phyloP scores from a whole-genome alignment of 2,888 invertebrate genomes.

The Drosophila emarginata region DNA sequence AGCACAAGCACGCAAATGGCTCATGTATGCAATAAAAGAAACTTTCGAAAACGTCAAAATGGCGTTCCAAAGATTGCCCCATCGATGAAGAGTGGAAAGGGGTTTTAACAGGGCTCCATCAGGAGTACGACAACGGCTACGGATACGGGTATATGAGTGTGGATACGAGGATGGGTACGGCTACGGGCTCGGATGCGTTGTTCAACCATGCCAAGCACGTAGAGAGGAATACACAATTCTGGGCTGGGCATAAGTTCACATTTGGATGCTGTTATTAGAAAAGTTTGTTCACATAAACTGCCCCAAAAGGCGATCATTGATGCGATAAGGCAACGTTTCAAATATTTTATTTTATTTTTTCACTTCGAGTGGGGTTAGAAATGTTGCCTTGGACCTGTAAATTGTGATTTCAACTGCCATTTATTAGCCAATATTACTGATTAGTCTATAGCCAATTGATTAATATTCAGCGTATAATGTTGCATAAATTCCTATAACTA shows the following conservation, averaged over 20 bases:
- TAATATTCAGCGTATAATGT: neutral
- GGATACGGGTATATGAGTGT: too few species aligned
- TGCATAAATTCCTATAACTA: neutral
- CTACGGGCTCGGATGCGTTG: slow-evolving; percentile 2
- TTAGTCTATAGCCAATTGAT: neutral
- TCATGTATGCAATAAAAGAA: slow-evolving; percentile 80
- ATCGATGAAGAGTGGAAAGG: slow-evolving; percentile 55
- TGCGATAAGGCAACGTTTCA: slow-evolving; percentile 57
- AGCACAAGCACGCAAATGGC: slow-evolving; percentile 74
- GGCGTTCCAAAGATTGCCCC: slow-evolving; percentile 74
- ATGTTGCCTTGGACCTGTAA: neutral
- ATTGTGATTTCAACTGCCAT: slow-evolving; percentile 7
- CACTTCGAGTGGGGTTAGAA: neutral
- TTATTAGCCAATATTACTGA: neutral
- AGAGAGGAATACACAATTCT: slow-evolving; percentile 39
- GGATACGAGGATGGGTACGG: neutral
- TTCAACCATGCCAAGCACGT: slow-evolving; percentile 72
- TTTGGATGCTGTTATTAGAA: slow-evolving; percentile 79
- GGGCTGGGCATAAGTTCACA: slow-evolving; percentile 64
- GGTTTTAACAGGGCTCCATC: too few species aligned
- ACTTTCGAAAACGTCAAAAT: slow-evolving; percentile 77
- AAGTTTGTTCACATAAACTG: slow-evolving; percentile 66
- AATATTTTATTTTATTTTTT: slow-evolving; percentile 51
- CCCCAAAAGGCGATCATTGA: slow-evolving; percentile 70
- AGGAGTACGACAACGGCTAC: neutral